Conservation (phyloP, 2,888 invertebrate genomes). For the Serrognathus titanus region DNA sequence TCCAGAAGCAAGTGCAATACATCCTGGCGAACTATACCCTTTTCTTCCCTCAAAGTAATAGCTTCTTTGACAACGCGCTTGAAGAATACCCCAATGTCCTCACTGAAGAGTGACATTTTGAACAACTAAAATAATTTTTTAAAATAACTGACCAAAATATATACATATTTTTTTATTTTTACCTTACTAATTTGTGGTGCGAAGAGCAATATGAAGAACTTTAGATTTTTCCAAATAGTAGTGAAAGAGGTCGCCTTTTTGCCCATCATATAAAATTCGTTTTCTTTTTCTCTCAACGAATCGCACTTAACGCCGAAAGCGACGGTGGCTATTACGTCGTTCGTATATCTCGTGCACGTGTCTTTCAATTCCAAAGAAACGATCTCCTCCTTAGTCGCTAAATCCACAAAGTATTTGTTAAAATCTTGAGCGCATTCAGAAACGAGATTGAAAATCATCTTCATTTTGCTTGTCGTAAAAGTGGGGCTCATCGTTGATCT, state of each 20-base stretch:
- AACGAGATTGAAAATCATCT: constrained; percentile 47
- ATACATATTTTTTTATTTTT: neutral
- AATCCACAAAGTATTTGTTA: constrained; percentile 14
- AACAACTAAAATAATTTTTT: neutral
- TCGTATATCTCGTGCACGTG: constrained; percentile 49
- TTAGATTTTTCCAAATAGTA: constrained; percentile 6
- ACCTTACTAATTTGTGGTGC: constrained; percentile 15
- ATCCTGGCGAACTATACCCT: constrained; percentile 53
- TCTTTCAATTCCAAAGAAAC: constrained; percentile 50
- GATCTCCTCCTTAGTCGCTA: constrained; percentile 25
- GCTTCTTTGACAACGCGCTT: constrained; percentile 11
- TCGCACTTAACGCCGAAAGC: constrained; percentile 53
- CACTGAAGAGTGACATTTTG: constrained; percentile 5
- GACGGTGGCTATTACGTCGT: constrained; percentile 52
- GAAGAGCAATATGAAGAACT: constrained; percentile 5
- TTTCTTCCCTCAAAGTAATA: constrained; percentile 37
- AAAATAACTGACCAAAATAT: neutral
- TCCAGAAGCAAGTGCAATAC: constrained; percentile 56
- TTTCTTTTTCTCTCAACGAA: constrained; percentile 50
- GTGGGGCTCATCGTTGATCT: constrained; percentile 48
- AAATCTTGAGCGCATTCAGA: constrained; percentile 36
- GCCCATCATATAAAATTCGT: constrained; percentile 54
- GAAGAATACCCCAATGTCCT: constrained; percentile 7
- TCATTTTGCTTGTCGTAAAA: constrained; percentile 52
- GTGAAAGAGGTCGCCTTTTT: constrained; percentile 41